Base-by-base conservation (phyloP, 2,888 invertebrate species). In the Andrena fulva region DNA sequence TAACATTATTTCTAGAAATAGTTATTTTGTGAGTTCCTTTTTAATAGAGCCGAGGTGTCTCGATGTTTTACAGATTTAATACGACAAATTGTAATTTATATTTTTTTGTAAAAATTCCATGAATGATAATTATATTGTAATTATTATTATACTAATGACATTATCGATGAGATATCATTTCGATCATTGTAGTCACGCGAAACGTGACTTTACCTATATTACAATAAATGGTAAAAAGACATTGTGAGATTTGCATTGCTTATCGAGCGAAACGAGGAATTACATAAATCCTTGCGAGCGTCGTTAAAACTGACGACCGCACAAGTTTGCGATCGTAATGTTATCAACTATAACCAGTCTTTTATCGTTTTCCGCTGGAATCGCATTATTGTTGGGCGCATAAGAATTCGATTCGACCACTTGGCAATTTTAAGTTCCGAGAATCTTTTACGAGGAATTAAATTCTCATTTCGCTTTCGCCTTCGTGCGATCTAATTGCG, bases 321-420 rank as follows among this genome's bases (percentile, higher is more conserved):
- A 31, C 27, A 8, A 54, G 33, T n/a, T 16, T 35, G 20, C 5
- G 31, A 50, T 10, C 31, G 29, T 70, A 63, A 24, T 27, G 54
- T 24, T 5, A 31, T 66, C 52, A 48, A 72, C 71, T 48, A 50
- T 31, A 50, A 42, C 10, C 35, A 89, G 92, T 93, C 86, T 94
- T 62, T 95, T 94, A 94, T 97, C 96, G 60, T 98, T 97, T 94
- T 98, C 96, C 71, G 96, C 95, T 76, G 99, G 94, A 98, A 99
- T 99, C 94, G 98, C 97, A 94, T 99, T 99, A 94, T 99, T 99
- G 71, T 99, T 95, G 0, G 98, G 99, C 3, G 99, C 99, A 93
- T 98, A 99, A 0, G 99, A 99, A 94, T 99, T 99, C 92, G 98
- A 93, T 91, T 97, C 96, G 3, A 98, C 96, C 70, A 98, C 95